phyloP scores from a whole-genome alignment of 2,888 invertebrate genomes.

The Rhimphoctona megacephalus region DNA sequence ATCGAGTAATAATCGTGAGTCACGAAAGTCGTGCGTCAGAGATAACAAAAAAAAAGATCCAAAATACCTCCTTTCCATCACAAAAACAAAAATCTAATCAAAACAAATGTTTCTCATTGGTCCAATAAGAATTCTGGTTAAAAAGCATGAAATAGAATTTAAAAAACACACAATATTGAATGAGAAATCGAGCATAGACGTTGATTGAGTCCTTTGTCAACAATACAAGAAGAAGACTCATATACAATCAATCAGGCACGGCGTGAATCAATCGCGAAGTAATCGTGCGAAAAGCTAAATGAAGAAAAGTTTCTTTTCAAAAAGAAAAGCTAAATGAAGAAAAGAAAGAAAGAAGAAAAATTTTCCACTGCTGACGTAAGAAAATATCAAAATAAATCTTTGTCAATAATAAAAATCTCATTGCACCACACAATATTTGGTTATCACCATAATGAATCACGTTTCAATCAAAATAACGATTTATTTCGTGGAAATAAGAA shows the following conservation, averaged over 20 bases:
- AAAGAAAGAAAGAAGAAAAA: neutral
- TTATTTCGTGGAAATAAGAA: too few relatives aligned
- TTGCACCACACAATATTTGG: neutral
- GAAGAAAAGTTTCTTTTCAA: too few relatives aligned
- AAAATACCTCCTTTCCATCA: neutral
- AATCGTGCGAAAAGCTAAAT: neutral
- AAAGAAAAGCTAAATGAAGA: neutral
- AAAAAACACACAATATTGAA: neutral
- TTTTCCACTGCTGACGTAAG: neutral
- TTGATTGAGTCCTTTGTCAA: neutral
- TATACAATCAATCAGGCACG: neutral
- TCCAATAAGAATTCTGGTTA: neutral
- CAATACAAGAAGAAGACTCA: neutral
- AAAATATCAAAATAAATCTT: neutral
- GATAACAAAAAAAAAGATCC: neutral
- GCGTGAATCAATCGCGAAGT: neutral
- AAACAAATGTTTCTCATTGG: neutral
- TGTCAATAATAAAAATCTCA: neutral
- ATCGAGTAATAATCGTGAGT: neutral
- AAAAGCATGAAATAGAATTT: neutral
- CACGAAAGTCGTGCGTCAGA: neutral
- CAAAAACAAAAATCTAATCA: neutral
- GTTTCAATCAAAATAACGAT: neutral
- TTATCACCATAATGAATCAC: neutral
- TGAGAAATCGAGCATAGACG: neutral